Evolutionary conservation across 1,140 invertebrate species (phyloP).

Genomic region (Drosophila tristis): DNA sequence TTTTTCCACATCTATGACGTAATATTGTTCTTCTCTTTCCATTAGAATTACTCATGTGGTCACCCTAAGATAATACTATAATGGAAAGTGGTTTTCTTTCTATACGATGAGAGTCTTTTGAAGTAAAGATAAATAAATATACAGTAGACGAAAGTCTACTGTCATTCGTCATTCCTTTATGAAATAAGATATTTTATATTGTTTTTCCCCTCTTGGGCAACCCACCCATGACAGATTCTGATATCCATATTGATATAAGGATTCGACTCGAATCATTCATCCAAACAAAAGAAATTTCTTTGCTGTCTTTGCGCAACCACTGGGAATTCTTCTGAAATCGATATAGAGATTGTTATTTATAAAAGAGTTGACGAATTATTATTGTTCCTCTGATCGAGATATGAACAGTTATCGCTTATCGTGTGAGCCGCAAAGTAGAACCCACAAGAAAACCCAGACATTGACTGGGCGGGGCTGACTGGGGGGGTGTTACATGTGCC

Average conservation of each 20-base stretch:
- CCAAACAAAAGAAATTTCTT: slow-evolving; percentile 25
- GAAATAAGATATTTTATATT: no score
- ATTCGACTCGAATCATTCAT: slow-evolving; percentile 4
- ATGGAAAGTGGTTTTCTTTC: no score
- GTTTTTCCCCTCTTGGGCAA: no score
- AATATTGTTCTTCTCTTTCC: no score
- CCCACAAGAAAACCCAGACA: neutral
- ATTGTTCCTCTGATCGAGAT: slow-evolving; percentile 6
- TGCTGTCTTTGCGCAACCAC: slow-evolving; percentile 13
- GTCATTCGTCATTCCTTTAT: no score
- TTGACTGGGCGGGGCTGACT: neutral
- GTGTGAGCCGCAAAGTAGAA: neutral
- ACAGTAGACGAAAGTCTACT: no score
- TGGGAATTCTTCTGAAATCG: slow-evolving; percentile 21
- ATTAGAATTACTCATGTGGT: no score
- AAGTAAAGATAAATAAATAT: no score
- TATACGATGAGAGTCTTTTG: no score
- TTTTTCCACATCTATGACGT: no score
- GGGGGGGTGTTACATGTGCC: slow-evolving; percentile 15
- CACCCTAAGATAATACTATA: no score
- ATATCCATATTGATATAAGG: slow-evolving; percentile 15
- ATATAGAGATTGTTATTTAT: slow-evolving; percentile 29
- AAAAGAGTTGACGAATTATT: slow-evolving; percentile 44
- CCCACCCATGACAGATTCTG: slow-evolving; percentile 6
- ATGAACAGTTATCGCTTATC: slow-evolving; percentile 20